These are phyloP conservation scores for Pseudopleuronectes americanus DNA, from an alignment of 2,797 vertebrate species.

Conservation along the genomic window DNA sequence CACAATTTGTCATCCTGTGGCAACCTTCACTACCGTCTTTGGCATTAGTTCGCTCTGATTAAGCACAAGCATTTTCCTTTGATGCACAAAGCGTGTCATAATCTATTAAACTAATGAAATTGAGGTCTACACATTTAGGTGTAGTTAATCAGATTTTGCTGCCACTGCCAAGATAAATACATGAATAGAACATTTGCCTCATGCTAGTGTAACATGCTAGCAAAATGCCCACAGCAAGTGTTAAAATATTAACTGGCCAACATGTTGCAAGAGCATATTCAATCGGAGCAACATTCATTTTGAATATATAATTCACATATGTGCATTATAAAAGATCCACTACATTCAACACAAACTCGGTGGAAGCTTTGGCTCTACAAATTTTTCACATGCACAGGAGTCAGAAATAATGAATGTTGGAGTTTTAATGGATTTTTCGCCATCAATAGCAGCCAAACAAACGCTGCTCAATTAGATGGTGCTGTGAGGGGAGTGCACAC, in stretches of 20 bases:
- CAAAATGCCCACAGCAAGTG: constrained; percentile 13
- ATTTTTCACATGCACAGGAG: too few relatives aligned
- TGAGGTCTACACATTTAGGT: neutral
- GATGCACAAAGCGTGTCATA: neutral
- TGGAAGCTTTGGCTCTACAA: too few relatives aligned
- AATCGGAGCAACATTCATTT: constrained; percentile 5
- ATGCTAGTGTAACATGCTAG: constrained; percentile 2
- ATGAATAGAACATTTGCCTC: neutral
- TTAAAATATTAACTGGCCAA: constrained; percentile 41
- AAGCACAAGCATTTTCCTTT: neutral
- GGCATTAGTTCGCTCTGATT: constrained; percentile 4
- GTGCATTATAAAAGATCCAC: constrained; percentile 7
- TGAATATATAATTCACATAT: constrained; percentile 16
- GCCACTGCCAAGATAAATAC: neutral
- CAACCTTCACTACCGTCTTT: constrained; percentile 4
- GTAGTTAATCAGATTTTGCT: neutral
- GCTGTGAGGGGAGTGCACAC: too few relatives aligned
- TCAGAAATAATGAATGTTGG: too few relatives aligned
- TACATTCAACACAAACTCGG: neutral
- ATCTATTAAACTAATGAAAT: constrained; percentile 12
- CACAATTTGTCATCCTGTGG: neutral
- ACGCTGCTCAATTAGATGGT: too few relatives aligned
- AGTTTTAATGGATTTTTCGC: too few relatives aligned
- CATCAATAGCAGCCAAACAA: too few relatives aligned
- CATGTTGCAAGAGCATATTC: constrained; percentile 1